Base-by-base conservation (phyloP, 2,888 invertebrate species). In the Apamea crenata region DNA sequence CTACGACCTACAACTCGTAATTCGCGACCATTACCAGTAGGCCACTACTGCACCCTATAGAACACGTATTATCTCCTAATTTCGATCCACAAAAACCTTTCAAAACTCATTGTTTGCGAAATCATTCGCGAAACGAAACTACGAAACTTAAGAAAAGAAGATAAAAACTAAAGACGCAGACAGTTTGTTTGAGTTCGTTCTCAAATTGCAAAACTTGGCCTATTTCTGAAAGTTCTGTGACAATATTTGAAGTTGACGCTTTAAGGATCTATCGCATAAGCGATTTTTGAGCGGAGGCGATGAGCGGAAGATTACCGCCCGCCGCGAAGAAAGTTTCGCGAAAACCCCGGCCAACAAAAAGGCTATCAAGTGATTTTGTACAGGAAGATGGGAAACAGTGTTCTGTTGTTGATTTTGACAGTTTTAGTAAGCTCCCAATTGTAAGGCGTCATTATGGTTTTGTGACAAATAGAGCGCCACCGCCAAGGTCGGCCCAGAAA, bases 131-230 rank as follows among this genome's bases (percentile, higher is more conserved):
- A 29, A 16, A 74, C 67, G 8, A 79, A 76, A 74, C 73, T 80
- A 68, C 29, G 2, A 70, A 85, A 76, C 63, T 79, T 73, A 78
- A 82, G 59, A 56, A 85, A 86, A 85, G 68, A 67, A 71, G 78
- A 87, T 80, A 80, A 81, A 87, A 88, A 82, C 77, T 76, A 77
- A 75, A 79, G 74, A 74, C 53, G 21, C 59, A 44, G 59, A 67
- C 74, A 56, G 80, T 80, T 75, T 85, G 74, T 87, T 88, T 86
- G 74, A 82, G 61, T 85, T 89, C 29, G 65, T 53, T 77, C 80
- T 69, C 71, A 85, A 88, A 88, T 86, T 86, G 78, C 81, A 5
- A 70, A 86, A 88, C 76, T 88, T 88, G 77, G 72, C 72, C 80
- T 77, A 78, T 74, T 77, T 75, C 76, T 73, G 71, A 63, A 89